A percentile compares a stretch with the other conserved stretches of the same genome.
These are phyloP conservation scores for Neodon shergylaensis DNA, from an alignment of 2,113 vertebrate species.

Conservation along the genomic window DNA sequence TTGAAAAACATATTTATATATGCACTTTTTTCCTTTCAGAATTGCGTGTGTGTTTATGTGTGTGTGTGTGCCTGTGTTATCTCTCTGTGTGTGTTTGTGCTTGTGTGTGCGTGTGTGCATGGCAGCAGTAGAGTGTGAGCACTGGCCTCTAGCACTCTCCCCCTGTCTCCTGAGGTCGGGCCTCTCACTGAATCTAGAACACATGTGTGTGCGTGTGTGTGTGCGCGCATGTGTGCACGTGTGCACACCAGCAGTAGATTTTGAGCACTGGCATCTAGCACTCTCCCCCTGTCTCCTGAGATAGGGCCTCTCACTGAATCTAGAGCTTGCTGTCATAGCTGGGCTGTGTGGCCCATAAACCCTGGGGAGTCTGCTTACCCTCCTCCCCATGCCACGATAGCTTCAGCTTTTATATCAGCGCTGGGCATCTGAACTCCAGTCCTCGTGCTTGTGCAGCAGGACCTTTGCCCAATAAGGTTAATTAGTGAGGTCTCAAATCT, in stretches of 20 bases:
- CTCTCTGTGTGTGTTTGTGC: too few species aligned
- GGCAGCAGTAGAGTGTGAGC: too few species aligned
- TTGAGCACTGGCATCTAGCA: background rate
- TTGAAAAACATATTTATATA: constrained; percentile 34
- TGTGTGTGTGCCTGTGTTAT: background rate
- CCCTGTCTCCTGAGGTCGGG: too few species aligned
- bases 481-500: constrained; percentile 40
- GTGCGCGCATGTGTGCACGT: too few species aligned
- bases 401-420: background rate
- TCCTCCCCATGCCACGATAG: too few species aligned
- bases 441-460: background rate
- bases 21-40: constrained; percentile 26
- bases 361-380: background rate
- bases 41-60: background rate
- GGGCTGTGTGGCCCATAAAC: background rate
- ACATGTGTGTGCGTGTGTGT: rapidly evolving
- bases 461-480: constrained; percentile 1
- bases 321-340: background rate
- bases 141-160: too few species aligned
- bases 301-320: background rate
- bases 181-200: too few species aligned
- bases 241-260: too few species aligned
- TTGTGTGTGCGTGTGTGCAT: too few species aligned
- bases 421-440: background rate
- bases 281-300: background rate